Evolutionary conservation across 2,888 invertebrate species (phyloP), one percentile per base, ranked within the genome.

Genomic region (Lasioglossum morio): DNA sequence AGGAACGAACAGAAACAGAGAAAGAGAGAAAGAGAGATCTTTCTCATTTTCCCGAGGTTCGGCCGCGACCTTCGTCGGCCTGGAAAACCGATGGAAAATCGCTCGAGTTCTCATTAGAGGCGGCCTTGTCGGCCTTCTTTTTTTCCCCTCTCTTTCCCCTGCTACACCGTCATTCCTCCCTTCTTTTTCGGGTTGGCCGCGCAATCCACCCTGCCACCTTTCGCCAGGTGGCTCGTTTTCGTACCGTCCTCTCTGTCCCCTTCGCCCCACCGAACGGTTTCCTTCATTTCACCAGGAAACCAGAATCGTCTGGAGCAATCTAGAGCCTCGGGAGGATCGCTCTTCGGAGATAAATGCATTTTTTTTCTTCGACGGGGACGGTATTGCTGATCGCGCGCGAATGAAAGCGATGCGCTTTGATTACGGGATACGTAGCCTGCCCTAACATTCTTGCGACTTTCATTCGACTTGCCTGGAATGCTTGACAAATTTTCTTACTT

Each of bases 71-170:
- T 94, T 92, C 91, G 90, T 78, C 85, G 60, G 79, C 88, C 85
- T 90, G 91, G 89, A 91, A 92, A 92, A 92, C 91, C 91, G 92
- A 93, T 92, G 90, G 92, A 93, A 93, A 93, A 93, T 93, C 92
- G 90, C 91, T 92, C 91, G 91, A 92, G 92, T 92, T 93, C 93
- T 94, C 94, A 92, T 93, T 94, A 93, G 91, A 89, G 89, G 46
- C 86, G 92, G 90, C 94, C 94, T 94, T 92, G 93, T 89, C 90
- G 89, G 88, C 85, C 72, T 57, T 72, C 46, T 53, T 72, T 53
- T 48, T 60, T 70, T 70, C 74, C 23, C 27, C 66, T 5, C 34
- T 19, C 43, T 27, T 60, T 37, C 70, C 63, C 46, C 46, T 30
- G 16, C 34, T n/a, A 30, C 16, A 23, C 27, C 27, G 23, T 27